Evolutionary conservation across 2,888 invertebrate genomes (phyloP), one percentile per base, ranked within the genome.

Genomic region (Corbicula japonica): DNA sequence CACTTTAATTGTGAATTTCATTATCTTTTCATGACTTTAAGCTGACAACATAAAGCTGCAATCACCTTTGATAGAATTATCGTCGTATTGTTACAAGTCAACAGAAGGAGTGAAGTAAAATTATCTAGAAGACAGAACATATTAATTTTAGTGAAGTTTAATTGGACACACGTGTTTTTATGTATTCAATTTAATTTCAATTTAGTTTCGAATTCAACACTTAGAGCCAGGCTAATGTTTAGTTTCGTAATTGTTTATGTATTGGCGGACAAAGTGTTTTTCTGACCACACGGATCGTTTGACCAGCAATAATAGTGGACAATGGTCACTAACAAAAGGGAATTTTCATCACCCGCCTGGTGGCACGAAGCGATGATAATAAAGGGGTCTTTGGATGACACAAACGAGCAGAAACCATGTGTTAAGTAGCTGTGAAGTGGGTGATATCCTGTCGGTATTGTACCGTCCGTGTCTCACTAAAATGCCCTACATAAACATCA

Each of bases 201-300:
- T 79, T 78, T 73, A 52, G 73, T 73, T 66, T 72, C 38, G 63
- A 75, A 75, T 65, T 82, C 76, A 72, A 65, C 82, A 79, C 78
- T 61, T 74, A 50, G 28, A 48, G 68, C 63, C 68, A 68, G 50
- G 71, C 61, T 77, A 81, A 81, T 81, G 66, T 62, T 62, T 66
- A 68, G 77, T 65, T 77, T 68, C 63, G 75, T 81, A 81, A 81
- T 81, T 81, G 77, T 81, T 81, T 81, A 81, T 81, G 81, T 74
- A 75, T 81, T 75, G 71, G 12, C 41, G 56, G 58, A 75, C 81
- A 77, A 77, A 35, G 44, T 26, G 34, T 38, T 35, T 5, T 50
- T 28, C 38, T 75, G 61, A 46, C 81, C 81, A 81, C 74, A 77
- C 52, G 66, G 77, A 75, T 75, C 41, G 77, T 58, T 60, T 65